phyloP scores from a whole-genome alignment of 2,888 invertebrate species.

The Pachydiplax longipennis region DNA sequence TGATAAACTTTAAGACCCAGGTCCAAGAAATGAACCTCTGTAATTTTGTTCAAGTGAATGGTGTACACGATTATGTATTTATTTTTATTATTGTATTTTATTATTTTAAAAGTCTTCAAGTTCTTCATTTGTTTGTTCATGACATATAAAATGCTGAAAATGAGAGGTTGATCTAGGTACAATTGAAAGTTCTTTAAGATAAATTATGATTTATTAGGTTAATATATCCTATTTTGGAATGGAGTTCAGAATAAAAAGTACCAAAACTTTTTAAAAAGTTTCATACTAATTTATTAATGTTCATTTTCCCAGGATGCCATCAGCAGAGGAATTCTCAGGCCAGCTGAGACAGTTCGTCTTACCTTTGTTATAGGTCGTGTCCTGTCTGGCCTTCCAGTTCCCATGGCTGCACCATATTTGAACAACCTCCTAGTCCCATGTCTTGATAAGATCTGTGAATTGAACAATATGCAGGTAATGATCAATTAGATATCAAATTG shows the following conservation, averaged over 20 bases:
- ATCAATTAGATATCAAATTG: not conserved
- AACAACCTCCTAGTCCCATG: constrained; percentile 74
- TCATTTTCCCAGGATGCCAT: constrained; percentile 60
- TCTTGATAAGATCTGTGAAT: constrained; percentile 67
- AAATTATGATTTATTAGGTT: no score
- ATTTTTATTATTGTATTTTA: no score
- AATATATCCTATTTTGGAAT: no score
- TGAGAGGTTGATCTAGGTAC: no score
- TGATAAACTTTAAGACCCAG: no score
- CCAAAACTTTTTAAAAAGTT: not conserved
- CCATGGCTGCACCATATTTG: constrained; percentile 72
- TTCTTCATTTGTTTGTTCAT: no score
- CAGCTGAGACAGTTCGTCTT: constrained; percentile 73
- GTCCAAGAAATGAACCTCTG: no score
- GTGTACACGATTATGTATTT: no score
- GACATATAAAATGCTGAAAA: no score
- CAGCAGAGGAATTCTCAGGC: constrained; percentile 66
- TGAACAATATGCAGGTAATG: constrained; percentile 62
- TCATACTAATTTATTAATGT: not conserved
- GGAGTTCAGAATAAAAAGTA: not conserved
- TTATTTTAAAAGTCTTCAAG: no score
- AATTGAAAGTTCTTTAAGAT: no score
- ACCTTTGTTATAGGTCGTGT: constrained; percentile 81
- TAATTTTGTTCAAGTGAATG: no score
- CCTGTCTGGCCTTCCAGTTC: constrained; percentile 70